Evolutionary conservation across 2,888 invertebrate species (phyloP).

Genomic region (Abscondita cerata): DNA sequence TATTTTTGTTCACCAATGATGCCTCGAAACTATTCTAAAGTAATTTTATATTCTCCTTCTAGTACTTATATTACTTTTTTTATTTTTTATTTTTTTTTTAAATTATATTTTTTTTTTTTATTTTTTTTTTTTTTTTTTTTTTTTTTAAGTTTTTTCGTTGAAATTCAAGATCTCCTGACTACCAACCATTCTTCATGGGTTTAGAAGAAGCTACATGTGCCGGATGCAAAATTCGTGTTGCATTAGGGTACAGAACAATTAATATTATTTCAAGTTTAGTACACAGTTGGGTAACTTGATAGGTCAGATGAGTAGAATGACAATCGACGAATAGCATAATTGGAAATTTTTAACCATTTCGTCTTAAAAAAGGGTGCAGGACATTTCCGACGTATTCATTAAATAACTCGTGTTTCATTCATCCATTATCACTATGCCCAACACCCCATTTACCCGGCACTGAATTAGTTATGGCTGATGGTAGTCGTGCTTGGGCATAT

Average conservation of each 20-base stretch:
- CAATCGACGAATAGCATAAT: slow-evolving; percentile 34
- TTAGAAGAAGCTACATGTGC: slow-evolving; percentile 42
- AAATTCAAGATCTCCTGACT: slow-evolving; percentile 35
- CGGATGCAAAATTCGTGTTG: slow-evolving; percentile 43
- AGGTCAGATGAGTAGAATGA: slow-evolving; percentile 36
- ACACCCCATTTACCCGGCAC: slow-evolving; percentile 16
- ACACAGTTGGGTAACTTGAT: slow-evolving; percentile 40
- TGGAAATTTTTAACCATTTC: slow-evolving; percentile 23
- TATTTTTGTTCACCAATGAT: too few species aligned
- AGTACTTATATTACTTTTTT: too few species aligned
- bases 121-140: too few species aligned
- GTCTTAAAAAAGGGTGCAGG: slow-evolving; percentile 17
- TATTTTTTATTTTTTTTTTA: too few species aligned
- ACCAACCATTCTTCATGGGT: slow-evolving; percentile 38
- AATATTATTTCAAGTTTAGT: slow-evolving; percentile 40
- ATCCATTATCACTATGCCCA: slow-evolving; percentile 13
- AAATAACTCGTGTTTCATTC: too few species aligned
- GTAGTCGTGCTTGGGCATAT: slow-evolving; percentile 2
- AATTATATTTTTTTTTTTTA: too few species aligned
- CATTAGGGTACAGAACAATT: slow-evolving; percentile 42
- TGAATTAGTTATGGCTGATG: neutral
- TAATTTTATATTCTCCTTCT: too few species aligned
- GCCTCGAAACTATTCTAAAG: too few species aligned
- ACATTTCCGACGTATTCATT: slow-evolving; percentile 22
- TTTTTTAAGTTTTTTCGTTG: too few species aligned